Evolutionary conservation across 2,113 vertebrate genomes (phyloP).

Genomic region (Urocitellus parryii): DNA sequence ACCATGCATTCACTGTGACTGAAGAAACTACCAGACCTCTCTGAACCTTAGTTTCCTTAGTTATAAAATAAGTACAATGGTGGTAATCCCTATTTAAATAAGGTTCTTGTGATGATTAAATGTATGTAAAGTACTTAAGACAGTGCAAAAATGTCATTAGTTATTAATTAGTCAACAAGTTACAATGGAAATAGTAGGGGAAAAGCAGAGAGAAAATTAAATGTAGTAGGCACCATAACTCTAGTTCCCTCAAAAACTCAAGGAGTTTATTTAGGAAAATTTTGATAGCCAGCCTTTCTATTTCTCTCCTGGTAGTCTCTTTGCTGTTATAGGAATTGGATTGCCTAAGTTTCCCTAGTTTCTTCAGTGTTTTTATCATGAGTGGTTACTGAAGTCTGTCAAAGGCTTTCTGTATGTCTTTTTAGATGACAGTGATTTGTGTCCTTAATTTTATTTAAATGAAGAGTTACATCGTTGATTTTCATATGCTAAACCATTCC

Average conservation of each 20-base stretch:
- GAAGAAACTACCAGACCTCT: not conserved
- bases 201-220: not conserved
- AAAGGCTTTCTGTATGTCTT: too few species aligned
- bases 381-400: too few species aligned
- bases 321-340: too few species aligned
- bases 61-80: not conserved
- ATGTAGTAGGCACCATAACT: not conserved
- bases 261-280: constrained; percentile 34
- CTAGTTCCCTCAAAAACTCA: not conserved
- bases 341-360: too few species aligned
- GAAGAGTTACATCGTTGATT: too few species aligned
- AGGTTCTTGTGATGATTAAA: not conserved
- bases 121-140: not conserved
- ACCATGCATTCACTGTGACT: not conserved
- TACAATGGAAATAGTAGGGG: not conserved
- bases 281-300: not conserved
- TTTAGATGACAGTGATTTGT: too few species aligned
- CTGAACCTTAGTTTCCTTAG: not conserved
- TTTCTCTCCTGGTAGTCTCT: too few species aligned
- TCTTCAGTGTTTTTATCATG: too few species aligned
- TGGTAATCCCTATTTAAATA: not conserved
- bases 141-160: not conserved
- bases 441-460: too few species aligned
- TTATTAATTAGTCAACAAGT: not conserved
- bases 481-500: too few species aligned